A percentile compares a stretch with the other conserved stretches of the same genome.
Conservation (phyloP, 2,888 invertebrate species). For the Pherbina coryleti region DNA sequence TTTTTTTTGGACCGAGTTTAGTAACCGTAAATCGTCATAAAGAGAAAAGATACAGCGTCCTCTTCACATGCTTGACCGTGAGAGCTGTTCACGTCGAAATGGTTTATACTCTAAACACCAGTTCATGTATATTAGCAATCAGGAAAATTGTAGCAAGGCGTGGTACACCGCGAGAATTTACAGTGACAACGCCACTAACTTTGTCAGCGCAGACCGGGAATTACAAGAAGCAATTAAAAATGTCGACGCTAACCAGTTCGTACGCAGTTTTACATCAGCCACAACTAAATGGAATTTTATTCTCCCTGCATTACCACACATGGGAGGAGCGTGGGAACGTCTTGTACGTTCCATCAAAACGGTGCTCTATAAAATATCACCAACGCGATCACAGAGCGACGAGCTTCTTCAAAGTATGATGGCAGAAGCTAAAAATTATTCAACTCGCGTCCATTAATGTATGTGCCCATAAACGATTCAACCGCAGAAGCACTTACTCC, state of each 20-base stretch:
- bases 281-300: constrained; percentile 36
- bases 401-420: constrained; percentile 20
- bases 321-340: constrained; percentile 38
- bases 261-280: constrained; percentile 9
- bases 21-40: constrained; percentile 29
- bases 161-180: constrained; percentile 30
- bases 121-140: constrained; percentile 29
- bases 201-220: constrained; percentile 32
- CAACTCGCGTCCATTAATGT: constrained; percentile 41
- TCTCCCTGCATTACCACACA: constrained; percentile 29
- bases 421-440: constrained; percentile 43
- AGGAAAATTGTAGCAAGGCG: constrained; percentile 37
- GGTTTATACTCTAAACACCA: constrained; percentile 37
- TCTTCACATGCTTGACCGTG: constrained; percentile 43
- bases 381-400: neutral
- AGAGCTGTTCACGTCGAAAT: constrained; percentile 45
- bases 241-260: constrained; percentile 15
- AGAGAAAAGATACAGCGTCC: constrained; percentile 43
- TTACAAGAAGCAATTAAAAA: constrained; percentile 5
- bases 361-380: neutral
- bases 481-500: constrained; percentile 49
- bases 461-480: constrained; percentile 11
- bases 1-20: constrained; percentile 43
- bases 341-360: constrained; percentile 34
- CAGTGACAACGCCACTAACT: constrained; percentile 33